Conservation (phyloP, 1,140 invertebrate genomes). For the Himalopsyche phryganea region DNA sequence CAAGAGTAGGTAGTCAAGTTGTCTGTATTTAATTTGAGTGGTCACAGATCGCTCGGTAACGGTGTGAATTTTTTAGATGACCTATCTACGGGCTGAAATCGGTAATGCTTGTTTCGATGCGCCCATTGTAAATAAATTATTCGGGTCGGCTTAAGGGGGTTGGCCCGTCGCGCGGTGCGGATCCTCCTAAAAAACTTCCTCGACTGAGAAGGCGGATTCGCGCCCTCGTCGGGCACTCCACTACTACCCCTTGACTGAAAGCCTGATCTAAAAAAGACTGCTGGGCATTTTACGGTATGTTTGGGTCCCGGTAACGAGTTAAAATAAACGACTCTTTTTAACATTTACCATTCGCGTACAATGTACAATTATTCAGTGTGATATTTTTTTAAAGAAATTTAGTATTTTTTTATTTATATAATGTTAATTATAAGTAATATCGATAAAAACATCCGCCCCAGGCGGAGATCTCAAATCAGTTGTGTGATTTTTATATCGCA, state of each 20-base stretch:
- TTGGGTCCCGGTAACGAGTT: slow-evolving; percentile 4
- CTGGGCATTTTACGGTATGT: neutral
- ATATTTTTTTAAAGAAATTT: slow-evolving; percentile 34
- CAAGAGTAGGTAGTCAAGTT: no score
- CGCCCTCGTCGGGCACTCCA: no score
- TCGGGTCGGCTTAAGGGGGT: no score
- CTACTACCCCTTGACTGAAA: slow-evolving; percentile 13
- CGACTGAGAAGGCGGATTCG: no score
- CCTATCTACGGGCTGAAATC: no score
- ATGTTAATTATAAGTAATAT: slow-evolving; percentile 23
- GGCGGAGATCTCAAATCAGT: slow-evolving; percentile 28
- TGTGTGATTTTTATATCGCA: slow-evolving; percentile 11
- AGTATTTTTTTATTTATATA: slow-evolving; percentile 33
- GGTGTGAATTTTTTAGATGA: no score
- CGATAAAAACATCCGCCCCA: slow-evolving; percentile 10
- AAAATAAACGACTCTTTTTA: neutral
- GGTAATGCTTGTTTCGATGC: no score
- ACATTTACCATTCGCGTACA: slow-evolving; percentile 31
- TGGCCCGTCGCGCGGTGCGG: no score
- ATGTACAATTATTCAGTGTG: slow-evolving; percentile 34
- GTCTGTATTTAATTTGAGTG: no score
- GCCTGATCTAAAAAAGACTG: neutral
- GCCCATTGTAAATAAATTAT: no score
- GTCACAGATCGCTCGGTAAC: no score
- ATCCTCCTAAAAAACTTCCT: no score